Base-by-base conservation (phyloP, 2,888 invertebrate species). In the Rhamnusium bicolor region DNA sequence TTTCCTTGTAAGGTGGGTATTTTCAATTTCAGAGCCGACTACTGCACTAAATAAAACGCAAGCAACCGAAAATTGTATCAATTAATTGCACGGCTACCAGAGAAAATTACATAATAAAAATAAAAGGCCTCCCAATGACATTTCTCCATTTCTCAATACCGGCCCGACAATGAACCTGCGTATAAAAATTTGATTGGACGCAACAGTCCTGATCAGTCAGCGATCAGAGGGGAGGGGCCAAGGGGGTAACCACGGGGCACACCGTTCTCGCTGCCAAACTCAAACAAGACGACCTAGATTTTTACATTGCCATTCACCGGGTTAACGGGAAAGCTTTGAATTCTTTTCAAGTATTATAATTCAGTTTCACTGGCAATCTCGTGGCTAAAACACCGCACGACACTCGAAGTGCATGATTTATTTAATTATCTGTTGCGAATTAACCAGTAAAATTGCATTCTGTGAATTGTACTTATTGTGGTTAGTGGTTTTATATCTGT, bases 271-370 rank as follows among this genome's bases (percentile, higher is more conserved):
- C 76, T 75, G 73, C 78, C 78, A 79, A 79, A 78, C 78, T 72
- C 75, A 75, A 80, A 79, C 80, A 80, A 81, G 81, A 80, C 85
- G 85, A 85, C 85, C 85, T 85, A 85, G 84, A 85, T 85, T 85
- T 85, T 85, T 85, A 84, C 84, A 80, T 82, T 80, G 83, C 84
- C 85, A 84, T 84, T 85, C 85, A 85, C 85, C 81, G 74, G 74
- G 75, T 79, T 85, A 85, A 85, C 85, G 85, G 85, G 85, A 85
- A 84, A 85, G 83, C 82, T 81, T 82, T 79, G 81, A 82, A 82
- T 82, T 83, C 81, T 82, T 83, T 78, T 74, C 77, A 76, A 78
- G 77, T 80, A 75, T 77, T 80, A 80, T 79, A 79, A 83, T 82
- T 83, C 82, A 83, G 84, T 84, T 84, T 84, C 83, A 83, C 82